Evolutionary conservation across 2,113 vertebrate species (phyloP).

Genomic region (Centropus bengalensis): DNA sequence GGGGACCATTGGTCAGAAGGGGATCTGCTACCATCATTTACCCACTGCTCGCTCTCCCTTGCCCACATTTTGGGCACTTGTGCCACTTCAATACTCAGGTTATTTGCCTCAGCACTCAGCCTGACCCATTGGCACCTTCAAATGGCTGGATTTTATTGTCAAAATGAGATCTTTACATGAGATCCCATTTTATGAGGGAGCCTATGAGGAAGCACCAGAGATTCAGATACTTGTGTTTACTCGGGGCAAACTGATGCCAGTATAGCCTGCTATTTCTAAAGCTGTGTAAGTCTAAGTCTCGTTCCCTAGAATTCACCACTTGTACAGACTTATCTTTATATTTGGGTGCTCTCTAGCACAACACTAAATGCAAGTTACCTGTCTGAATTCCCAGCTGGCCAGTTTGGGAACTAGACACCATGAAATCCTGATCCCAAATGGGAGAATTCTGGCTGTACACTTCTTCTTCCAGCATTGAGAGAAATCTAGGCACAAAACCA

Average conservation of each 20-base stretch:
- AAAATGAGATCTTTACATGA: not conserved
- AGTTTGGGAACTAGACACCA: slow-evolving; percentile 81
- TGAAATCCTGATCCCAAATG: slow-evolving; percentile 96
- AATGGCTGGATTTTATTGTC: not conserved
- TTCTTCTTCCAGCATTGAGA: slow-evolving; percentile 99
- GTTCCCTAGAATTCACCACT: not conserved
- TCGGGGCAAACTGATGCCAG: not conserved
- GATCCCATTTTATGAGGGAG: no score
- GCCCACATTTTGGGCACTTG: not conserved
- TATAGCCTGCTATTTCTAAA: not conserved
- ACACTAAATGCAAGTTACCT: slow-evolving; percentile 72
- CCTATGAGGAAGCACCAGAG: not conserved
- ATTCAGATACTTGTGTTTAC: not conserved
- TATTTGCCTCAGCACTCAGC: not conserved
- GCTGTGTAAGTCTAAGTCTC: not conserved
- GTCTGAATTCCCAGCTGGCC: slow-evolving; percentile 88
- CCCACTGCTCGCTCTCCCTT: not conserved
- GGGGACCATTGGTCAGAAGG: not conserved
- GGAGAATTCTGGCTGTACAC: slow-evolving; percentile 96
- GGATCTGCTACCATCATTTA: not conserved
- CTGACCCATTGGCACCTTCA: not conserved
- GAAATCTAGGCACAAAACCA: slow-evolving; percentile 81
- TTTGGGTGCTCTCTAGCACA: not conserved
- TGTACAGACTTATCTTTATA: not conserved
- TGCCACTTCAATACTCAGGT: not conserved